Percentiles rank a stretch among this genome's conserved stretches.
phyloP scores from a whole-genome alignment of 23 tunicate genomes.

The Botrylloides violaceus region DNA sequence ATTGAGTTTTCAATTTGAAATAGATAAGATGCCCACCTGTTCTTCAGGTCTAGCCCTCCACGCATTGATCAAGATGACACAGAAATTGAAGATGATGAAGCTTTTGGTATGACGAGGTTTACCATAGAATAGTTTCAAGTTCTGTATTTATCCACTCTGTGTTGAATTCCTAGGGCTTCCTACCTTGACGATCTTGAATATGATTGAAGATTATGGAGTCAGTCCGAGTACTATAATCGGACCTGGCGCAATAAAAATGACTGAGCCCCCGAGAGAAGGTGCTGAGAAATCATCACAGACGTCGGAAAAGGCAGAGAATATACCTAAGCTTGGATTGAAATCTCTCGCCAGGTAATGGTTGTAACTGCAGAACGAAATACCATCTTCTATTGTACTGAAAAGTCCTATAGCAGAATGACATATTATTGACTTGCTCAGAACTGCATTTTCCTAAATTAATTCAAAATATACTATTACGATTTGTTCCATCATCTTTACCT shows the following conservation, averaged over 20 bases:
- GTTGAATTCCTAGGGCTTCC: slow-evolving; percentile 32
- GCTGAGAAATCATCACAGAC: slow-evolving; percentile 1
- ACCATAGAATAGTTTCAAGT: too few relatives aligned
- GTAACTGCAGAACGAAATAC: slow-evolving; percentile 1
- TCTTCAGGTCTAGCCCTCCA: too few relatives aligned
- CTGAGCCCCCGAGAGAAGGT: neutral
- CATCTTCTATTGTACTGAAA: too few relatives aligned
- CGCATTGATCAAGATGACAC: too few relatives aligned
- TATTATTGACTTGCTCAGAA: neutral
- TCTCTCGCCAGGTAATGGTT: slow-evolving; percentile 15
- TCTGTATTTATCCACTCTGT: too few relatives aligned
- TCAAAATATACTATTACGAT: slow-evolving; percentile 1
- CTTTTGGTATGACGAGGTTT: too few relatives aligned
- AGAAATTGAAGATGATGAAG: too few relatives aligned
- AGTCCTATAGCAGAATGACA: too few relatives aligned
- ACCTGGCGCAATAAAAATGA: neutral
- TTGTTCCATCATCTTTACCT: too few relatives aligned
- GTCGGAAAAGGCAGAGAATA: neutral
- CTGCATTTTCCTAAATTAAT: neutral
- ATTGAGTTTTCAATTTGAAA: too few relatives aligned
- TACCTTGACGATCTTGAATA: slow-evolving; percentile 26
- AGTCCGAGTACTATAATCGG: neutral
- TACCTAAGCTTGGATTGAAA: slow-evolving; percentile 8
- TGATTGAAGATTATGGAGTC: slow-evolving; percentile 32
- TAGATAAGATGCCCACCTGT: too few relatives aligned